Conservation (phyloP, 2,797 vertebrate species). For the Scarus forsteni region DNA sequence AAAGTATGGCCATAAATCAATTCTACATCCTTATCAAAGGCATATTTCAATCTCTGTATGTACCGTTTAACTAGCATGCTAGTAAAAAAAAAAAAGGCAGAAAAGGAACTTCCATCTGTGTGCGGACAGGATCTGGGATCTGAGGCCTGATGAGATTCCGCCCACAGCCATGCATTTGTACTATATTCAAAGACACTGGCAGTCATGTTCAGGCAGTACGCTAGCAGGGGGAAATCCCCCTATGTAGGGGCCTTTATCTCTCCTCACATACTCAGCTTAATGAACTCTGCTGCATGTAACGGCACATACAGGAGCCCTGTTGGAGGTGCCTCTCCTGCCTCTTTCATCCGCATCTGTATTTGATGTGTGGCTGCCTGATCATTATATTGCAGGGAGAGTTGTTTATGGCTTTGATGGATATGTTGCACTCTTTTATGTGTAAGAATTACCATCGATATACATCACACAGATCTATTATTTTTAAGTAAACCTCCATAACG, state of each 20-base stretch:
- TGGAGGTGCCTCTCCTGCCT: conserved; percentile 64
- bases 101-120: conserved; percentile 77
- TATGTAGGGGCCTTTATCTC: conserved; percentile 70
- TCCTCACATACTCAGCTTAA: conserved; percentile 74
- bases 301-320: conserved; percentile 76
- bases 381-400: conserved; percentile 68
- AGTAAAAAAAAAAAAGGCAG: conserved; percentile 66
- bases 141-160: conserved; percentile 73
- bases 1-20: conserved; percentile 85
- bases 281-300: conserved; percentile 77
- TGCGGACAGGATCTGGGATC: conserved; percentile 83
- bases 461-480: conserved; percentile 11
- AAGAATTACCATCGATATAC: background rate
- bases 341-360: conserved; percentile 76
- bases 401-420: conserved; percentile 60
- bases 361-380: conserved; percentile 71
- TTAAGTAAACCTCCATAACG: conserved; percentile 1
- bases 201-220: conserved; percentile 84
- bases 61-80: conserved; percentile 81
- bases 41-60: conserved; percentile 80
- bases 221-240: conserved; percentile 82
- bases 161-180: conserved; percentile 82
- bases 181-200: conserved; percentile 78
- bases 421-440: conserved; percentile 24
- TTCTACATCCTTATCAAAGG: conserved; percentile 83